phyloP scores from a whole-genome alignment of 2,113 vertebrate genomes.

The Solea solea region DNA sequence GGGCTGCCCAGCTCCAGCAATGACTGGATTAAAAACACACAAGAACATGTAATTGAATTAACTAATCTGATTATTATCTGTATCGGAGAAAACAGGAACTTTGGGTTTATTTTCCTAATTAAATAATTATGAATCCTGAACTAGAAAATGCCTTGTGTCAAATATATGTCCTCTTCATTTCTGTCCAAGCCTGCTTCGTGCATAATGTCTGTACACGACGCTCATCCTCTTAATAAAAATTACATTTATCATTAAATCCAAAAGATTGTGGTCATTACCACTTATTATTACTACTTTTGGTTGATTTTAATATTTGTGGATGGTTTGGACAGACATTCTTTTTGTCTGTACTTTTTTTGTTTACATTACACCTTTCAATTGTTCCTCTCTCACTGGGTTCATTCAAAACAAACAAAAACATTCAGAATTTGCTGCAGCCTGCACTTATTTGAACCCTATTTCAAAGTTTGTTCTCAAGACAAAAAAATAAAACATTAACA shows the following conservation, averaged over 20 bases:
- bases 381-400: no score
- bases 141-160: not conserved
- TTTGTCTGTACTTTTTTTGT: no score
- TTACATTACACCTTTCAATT: no score
- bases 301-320: not conserved
- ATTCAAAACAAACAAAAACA: no score
- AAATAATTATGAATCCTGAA: not conserved
- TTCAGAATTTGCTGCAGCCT: no score
- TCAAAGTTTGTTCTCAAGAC: not conserved
- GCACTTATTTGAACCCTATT: no score
- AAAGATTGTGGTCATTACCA: not conserved
- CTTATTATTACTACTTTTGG: no score
- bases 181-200: constrained; percentile 28
- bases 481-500: not conserved
- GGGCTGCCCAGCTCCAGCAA: constrained; percentile 29
- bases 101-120: not conserved
- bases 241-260: not conserved
- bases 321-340: no score
- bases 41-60: constrained; percentile 39
- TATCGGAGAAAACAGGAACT: not conserved
- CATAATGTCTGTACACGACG: not conserved
- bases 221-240: constrained; percentile 2
- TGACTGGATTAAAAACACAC: constrained; percentile 31
- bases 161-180: constrained; percentile 56
- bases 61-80: constrained; percentile 43